Evolutionary conservation across 2,113 vertebrate genomes (phyloP).

Genomic region (Ibidorhyncha struthersii): DNA sequence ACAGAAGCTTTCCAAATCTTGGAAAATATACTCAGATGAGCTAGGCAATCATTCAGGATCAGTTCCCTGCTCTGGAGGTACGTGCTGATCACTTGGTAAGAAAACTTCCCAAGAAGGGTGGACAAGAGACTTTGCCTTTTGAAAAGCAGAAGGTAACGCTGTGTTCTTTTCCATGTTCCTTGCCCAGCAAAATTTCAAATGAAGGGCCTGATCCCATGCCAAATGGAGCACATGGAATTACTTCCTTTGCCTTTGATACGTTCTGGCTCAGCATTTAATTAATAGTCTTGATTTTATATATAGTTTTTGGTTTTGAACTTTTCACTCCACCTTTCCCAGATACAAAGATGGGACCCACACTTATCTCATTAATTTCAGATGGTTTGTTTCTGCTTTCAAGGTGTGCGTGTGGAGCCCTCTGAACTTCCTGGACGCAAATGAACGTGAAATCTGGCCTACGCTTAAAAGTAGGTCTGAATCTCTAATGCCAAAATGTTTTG

Average conservation of each 20-base stretch:
- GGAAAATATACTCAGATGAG: background rate
- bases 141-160: background rate
- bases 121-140: background rate
- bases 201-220: conserved; percentile 35
- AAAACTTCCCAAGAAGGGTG: background rate
- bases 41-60: background rate
- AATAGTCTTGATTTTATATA: conserved; percentile 41
- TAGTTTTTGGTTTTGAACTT: conserved; percentile 48
- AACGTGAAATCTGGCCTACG: background rate
- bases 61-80: background rate
- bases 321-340: conserved; percentile 48
- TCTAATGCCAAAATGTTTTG: background rate
- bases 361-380: conserved; percentile 54
- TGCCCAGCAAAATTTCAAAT: conserved; percentile 6
- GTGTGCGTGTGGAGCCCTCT: background rate
- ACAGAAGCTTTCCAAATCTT: background rate
- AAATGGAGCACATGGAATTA: conserved; percentile 60
- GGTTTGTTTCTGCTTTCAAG: conserved; percentile 55
- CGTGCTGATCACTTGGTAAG: background rate
- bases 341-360: conserved; percentile 36
- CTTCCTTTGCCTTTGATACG: conserved; percentile 60
- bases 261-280: conserved; percentile 60
- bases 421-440: conserved; percentile 29
- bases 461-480: conserved; percentile 25
- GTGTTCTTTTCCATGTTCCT: conserved; percentile 14